Conservation (phyloP, 2,797 vertebrate genomes). For the Mormyrops boulengeri region DNA sequence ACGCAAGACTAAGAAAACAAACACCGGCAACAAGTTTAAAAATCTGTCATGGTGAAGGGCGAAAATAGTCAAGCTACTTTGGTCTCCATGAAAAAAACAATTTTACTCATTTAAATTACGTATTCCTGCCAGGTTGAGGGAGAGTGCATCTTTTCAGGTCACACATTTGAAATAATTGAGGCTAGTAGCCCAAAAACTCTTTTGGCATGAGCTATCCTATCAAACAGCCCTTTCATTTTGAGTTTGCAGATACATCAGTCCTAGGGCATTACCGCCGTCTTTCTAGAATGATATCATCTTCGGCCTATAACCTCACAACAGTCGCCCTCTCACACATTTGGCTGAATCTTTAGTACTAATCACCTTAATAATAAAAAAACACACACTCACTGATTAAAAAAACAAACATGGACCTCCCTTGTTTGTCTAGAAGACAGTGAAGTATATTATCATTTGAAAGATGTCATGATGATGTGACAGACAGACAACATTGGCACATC, state of each 20-base stretch:
- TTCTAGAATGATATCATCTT: conserved; percentile 13
- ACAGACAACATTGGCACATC: neutral
- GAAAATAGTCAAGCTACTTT: neutral
- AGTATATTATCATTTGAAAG: neutral
- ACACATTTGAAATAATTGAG: conserved; percentile 16
- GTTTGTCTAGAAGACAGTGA: neutral
- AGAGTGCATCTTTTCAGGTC: conserved; percentile 3
- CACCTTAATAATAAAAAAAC: conserved; percentile 4
- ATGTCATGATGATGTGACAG: neutral
- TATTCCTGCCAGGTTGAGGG: neutral
- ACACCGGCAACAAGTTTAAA: neutral
- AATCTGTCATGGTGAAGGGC: neutral
- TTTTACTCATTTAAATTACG: neutral
- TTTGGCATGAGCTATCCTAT: conserved; percentile 4
- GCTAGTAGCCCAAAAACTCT: neutral
- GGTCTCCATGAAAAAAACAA: neutral
- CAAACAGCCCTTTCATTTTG: conserved; percentile 27
- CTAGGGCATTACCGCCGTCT: neutral
- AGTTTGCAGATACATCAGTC: conserved; percentile 26
- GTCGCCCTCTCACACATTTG: neutral
- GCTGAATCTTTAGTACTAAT: conserved; percentile 11
- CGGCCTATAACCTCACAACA: conserved; percentile 4
- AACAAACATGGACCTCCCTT: neutral
- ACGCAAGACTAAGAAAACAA: neutral
- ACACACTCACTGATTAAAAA: neutral